phyloP scores from a whole-genome alignment of 2,888 invertebrate genomes.

The Acanthococcus lagerstroemiae region DNA sequence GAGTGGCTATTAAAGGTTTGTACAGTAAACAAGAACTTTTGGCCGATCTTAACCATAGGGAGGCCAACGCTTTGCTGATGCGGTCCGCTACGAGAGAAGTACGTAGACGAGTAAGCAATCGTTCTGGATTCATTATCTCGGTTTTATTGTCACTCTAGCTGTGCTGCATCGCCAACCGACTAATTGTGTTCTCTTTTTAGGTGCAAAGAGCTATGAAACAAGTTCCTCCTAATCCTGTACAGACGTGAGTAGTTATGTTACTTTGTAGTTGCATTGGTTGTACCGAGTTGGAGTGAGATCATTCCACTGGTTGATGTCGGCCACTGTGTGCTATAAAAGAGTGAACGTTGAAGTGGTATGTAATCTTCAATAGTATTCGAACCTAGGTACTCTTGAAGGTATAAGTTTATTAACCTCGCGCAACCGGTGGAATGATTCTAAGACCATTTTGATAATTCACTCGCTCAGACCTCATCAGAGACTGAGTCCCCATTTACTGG shows the following conservation, averaged over 20 bases:
- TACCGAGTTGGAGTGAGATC: too few species aligned
- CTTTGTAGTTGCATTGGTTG: neutral
- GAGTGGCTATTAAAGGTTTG: slow-evolving; percentile 41
- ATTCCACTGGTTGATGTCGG: too few species aligned
- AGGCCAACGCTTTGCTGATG: slow-evolving; percentile 72
- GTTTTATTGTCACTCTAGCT: neutral
- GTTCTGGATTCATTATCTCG: neutral
- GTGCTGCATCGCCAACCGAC: neutral
- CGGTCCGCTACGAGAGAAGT: slow-evolving; percentile 57
- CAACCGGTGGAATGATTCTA: too few species aligned
- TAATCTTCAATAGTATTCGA: too few species aligned
- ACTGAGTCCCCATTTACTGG: too few species aligned
- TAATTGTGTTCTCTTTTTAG: neutral
- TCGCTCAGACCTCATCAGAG: too few species aligned
- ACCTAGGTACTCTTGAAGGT: too few species aligned
- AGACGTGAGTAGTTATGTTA: slow-evolving; percentile 16
- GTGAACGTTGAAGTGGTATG: too few species aligned
- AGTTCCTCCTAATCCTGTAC: slow-evolving; percentile 24
- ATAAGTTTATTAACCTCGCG: too few species aligned
- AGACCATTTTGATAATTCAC: too few species aligned
- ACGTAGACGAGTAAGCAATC: neutral
- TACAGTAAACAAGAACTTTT: slow-evolving; percentile 42
- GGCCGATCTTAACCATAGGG: slow-evolving; percentile 60
- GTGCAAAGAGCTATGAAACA: slow-evolving; percentile 10
- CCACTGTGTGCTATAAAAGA: too few species aligned